Base-by-base conservation (phyloP, 1,140 invertebrate species). In the Babylonia areolata region DNA sequence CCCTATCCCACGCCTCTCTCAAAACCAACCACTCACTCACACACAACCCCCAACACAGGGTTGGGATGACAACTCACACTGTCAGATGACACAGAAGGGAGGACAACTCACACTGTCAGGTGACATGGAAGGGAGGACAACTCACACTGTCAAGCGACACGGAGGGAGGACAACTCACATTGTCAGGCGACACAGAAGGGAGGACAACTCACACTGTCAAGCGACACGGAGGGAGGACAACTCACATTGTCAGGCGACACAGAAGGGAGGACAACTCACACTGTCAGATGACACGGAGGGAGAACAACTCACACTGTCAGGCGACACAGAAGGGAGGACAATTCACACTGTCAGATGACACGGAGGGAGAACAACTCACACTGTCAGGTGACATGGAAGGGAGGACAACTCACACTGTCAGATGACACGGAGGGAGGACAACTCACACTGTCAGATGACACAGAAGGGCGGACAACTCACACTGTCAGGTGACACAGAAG, bases 251-350 rank as follows among this genome's bases (percentile, higher is more conserved):
- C 98, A 58, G 97, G 97, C 88, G 98, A 99, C 58, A 99, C 95
- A 20, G 98, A 98, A 93, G 96, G n/a, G n/a, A n/a, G n/a, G n/a
- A 39, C n/a, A 75, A 87, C 87, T 91, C 95, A 99, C 98, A 97
- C 99, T 98, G 95, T 99, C 98, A 58, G 97, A 97, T 88, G 98
- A 99, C 58, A 99, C 95, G 20, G 98, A 98, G 93, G 96, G n/a
- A n/a, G n/a, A n/a, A 39, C n/a, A 75, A 87, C 87, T 91, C 95
- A 99, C 98, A 97, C 99, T 98, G 95, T 99, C 98, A 58, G 97
- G 97, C 88, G 98, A 99, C 58, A 99, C 95, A 20, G 98, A 98
- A 93, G 96, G n/a, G n/a, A n/a, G n/a, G n/a, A 39, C n/a, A 75
- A 87, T 87, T 91, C 95, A 99, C 98, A 97, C 99, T 98, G 95